These are phyloP conservation scores for Ochotona princeps DNA, from an alignment of 2,113 vertebrate genomes.

Conservation along the genomic window DNA sequence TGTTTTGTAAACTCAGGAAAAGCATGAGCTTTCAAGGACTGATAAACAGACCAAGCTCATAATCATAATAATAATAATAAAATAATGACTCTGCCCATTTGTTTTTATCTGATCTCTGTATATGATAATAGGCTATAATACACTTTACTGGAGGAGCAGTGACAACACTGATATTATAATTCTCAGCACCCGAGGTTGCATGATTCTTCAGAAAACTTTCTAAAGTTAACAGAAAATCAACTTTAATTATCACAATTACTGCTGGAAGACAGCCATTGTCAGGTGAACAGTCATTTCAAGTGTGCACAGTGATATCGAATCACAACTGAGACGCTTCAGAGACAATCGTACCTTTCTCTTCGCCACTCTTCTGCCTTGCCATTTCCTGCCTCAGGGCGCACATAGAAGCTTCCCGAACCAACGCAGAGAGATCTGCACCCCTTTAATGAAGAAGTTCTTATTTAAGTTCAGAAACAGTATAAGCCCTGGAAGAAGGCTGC, in stretches of 20 bases:
- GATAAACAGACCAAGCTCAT: not conserved
- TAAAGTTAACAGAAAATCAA: not conserved
- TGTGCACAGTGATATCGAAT: not conserved
- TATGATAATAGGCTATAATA: not conserved
- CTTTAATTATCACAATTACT: not conserved
- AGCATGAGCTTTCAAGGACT: not conserved
- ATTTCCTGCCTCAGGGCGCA: constrained; percentile 91
- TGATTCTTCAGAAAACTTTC: not conserved
- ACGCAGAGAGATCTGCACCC: constrained; percentile 94
- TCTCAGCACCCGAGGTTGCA: not conserved
- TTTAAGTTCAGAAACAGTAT: not conserved
- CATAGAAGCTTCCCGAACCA: constrained; percentile 95
- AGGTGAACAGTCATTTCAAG: not conserved
- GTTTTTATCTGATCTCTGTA: not conserved
- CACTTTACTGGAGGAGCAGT: not conserved
- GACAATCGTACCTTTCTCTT: constrained; percentile 79
- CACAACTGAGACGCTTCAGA: not conserved
- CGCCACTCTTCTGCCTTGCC: constrained; percentile 60
- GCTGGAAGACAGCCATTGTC: not conserved
- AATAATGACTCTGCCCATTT: not conserved
- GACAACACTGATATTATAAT: not conserved
- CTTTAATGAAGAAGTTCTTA: constrained; percentile 78
- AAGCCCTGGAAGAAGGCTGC: not conserved
- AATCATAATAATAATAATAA: not conserved
- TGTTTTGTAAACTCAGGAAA: constrained; percentile 29